phyloP scores from a whole-genome alignment of 2,113 vertebrate genomes.

The human region DNA sequence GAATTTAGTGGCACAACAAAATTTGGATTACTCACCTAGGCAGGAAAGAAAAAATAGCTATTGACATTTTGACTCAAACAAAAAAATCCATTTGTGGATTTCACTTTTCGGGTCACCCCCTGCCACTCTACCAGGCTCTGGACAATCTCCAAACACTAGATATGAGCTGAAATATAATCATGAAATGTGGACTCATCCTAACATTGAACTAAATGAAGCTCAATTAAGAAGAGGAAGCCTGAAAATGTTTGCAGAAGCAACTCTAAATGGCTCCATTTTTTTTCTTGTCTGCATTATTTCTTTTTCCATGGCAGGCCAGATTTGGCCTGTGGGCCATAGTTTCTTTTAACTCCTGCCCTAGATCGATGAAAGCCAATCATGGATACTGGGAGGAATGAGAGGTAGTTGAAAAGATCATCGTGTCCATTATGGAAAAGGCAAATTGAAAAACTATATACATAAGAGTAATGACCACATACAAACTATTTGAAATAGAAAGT shows the following conservation, averaged over 20 bases:
- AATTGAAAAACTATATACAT: neutral
- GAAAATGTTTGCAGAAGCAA: slow-evolving; percentile 48
- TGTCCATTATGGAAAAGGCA: slow-evolving; percentile 24
- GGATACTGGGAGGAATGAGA: slow-evolving; percentile 13
- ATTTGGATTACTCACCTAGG: neutral
- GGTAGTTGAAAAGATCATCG: slow-evolving; percentile 31
- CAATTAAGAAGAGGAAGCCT: neutral
- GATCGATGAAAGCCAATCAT: slow-evolving; percentile 22
- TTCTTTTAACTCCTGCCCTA: slow-evolving; percentile 34
- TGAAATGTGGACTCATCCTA: slow-evolving; percentile 32
- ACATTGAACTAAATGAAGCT: slow-evolving; percentile 1
- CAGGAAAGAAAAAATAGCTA: neutral
- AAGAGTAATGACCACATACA: neutral
- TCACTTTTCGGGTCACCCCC: slow-evolving; percentile 3
- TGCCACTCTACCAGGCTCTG: neutral
- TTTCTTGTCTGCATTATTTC: slow-evolving; percentile 39
- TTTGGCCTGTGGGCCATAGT: neutral
- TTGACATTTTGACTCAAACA: slow-evolving; percentile 18
- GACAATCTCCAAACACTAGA: neutral
- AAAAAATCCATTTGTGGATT: slow-evolving; percentile 19
- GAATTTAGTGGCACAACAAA: neutral
- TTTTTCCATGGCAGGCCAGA: slow-evolving; percentile 5
- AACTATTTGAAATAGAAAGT: slow-evolving; percentile 19
- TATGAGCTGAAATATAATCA: slow-evolving; percentile 7
- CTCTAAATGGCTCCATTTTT: slow-evolving; percentile 3